phyloP scores from a whole-genome alignment of 2,888 invertebrate species.

The Tiphia femorata region DNA sequence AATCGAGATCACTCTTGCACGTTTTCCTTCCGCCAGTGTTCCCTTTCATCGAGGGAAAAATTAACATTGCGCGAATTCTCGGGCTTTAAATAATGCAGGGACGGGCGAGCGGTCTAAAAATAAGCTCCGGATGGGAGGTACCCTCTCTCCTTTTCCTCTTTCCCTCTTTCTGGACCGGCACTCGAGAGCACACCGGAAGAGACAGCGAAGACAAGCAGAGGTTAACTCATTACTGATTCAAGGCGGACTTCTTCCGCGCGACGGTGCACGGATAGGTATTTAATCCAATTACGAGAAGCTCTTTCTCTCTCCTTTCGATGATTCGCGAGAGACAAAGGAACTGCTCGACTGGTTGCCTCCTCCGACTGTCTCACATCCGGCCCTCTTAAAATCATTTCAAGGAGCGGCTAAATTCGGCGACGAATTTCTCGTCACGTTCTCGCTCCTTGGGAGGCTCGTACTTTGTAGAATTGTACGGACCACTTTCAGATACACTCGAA shows the following conservation, averaged over 20 bases:
- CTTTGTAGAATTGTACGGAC: too few relatives aligned
- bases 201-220: slow-evolving; percentile 58
- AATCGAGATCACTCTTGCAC: too few relatives aligned
- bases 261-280: slow-evolving; percentile 16
- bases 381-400: too few relatives aligned
- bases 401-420: too few relatives aligned
- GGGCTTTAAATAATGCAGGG: slow-evolving; percentile 54
- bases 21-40: too few relatives aligned
- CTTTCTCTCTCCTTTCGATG: slow-evolving; percentile 1
- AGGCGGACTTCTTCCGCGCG: slow-evolving; percentile 48
- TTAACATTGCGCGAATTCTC: too few relatives aligned
- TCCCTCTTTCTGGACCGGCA: slow-evolving; percentile 33
- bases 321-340: background rate
- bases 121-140: slow-evolving; percentile 43
- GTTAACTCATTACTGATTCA: slow-evolving; percentile 61
- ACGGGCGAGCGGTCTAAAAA: slow-evolving; percentile 42
- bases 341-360: too few relatives aligned
- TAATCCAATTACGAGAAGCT: slow-evolving; percentile 32
- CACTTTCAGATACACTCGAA: too few relatives aligned
- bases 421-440: too few relatives aligned
- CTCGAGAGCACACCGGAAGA: slow-evolving; percentile 53
- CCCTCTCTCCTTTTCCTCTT: slow-evolving; percentile 8
- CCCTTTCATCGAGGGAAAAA: too few relatives aligned
- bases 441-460: too few relatives aligned
- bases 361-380: too few relatives aligned